Conservation (phyloP, 92 coral and sea anemone species). For the Umimayanthus chanpuru region DNA sequence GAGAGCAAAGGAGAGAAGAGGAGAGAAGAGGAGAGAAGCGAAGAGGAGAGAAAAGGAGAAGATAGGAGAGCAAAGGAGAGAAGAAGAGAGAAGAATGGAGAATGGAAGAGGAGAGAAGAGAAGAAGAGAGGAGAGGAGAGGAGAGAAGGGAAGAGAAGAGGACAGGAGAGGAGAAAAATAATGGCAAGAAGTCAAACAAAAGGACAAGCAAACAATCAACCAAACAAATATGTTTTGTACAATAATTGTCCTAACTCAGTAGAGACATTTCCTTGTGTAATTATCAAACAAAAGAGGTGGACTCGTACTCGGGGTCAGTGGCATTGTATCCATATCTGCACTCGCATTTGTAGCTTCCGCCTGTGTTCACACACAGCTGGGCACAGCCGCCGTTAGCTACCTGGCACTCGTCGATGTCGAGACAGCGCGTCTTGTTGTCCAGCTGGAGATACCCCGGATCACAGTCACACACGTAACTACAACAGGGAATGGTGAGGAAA, state of each 20-base stretch:
- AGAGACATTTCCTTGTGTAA: not conserved
- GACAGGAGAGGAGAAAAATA: too few relatives aligned
- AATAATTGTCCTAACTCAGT: too few relatives aligned
- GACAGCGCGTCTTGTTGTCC: slow-evolving; percentile 77
- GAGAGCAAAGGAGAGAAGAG: not conserved
- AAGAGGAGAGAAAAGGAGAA: not conserved
- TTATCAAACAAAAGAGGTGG: not conserved
- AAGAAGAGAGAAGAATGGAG: not conserved
- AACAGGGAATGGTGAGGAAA: not conserved
- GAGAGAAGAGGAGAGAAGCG: not conserved
- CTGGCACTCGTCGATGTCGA: slow-evolving; percentile 89
- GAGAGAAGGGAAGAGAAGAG: too few relatives aligned
- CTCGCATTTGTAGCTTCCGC: slow-evolving; percentile 85
- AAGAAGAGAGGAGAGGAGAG: too few relatives aligned
- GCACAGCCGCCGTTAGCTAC: slow-evolving; percentile 86
- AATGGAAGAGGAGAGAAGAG: too few relatives aligned
- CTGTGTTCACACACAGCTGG: slow-evolving; percentile 88
- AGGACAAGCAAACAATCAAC: too few relatives aligned
- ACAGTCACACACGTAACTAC: slow-evolving; percentile 86
- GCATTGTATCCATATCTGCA: slow-evolving; percentile 86
- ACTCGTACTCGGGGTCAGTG: slow-evolving; percentile 77
- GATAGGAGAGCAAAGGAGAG: not conserved
- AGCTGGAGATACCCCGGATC: slow-evolving; percentile 69
- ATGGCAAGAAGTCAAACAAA: too few relatives aligned
- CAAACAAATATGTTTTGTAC: too few relatives aligned